Base-by-base conservation (phyloP, 2,113 vertebrate genomes). In the Nothocercus nigrocapillus region DNA sequence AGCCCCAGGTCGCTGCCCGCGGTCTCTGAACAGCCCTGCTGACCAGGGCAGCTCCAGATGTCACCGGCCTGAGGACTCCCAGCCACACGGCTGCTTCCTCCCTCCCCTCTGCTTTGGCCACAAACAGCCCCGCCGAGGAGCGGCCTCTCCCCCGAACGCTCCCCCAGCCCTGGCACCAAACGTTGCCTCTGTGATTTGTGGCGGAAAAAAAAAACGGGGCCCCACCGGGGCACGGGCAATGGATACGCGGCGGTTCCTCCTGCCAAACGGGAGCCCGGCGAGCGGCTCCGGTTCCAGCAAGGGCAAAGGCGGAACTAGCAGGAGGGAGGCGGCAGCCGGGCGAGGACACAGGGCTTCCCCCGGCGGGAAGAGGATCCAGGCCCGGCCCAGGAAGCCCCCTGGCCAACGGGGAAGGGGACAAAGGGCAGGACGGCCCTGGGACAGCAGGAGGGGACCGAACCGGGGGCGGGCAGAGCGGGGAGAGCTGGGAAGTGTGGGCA, bases 211-310 rank as follows among this genome's bases (percentile, higher is more conserved):
- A 28, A 38, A 1, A 38, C 69, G 10, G 9, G 28, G 12, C 70
- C 11, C 45, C 25, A 3, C 5, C 30, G 1, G 0, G 0, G 17
- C 1, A 5, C 67, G 45, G 17, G n/a, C n/a, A n/a, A n/a, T n/a
- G n/a, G n/a, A 8, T 10, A 18, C 1, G 0, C 1, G 7, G 5
- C 5, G 12, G 36, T 82, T 78, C 6, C 8, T 25, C 20, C 68
- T 30, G n/a, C 3, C 17, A 17, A 6, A 38, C 0, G 1, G n/a
- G 24, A 8, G 0, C 0, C 24, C 5, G 51, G 25, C 17, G 17
- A 27, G 22, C 32, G 32, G 32, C 14, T 6, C 13, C 7, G 28
- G 7, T 18, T 13, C 19, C 34, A 8, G 36, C 24, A 13, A 21
- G 38, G 22, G 8, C 40, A 18, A 36, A 51, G 51, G 21, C 11